Base-by-base conservation (phyloP, 2,797 vertebrate genomes). In the Coluber constrictor region DNA sequence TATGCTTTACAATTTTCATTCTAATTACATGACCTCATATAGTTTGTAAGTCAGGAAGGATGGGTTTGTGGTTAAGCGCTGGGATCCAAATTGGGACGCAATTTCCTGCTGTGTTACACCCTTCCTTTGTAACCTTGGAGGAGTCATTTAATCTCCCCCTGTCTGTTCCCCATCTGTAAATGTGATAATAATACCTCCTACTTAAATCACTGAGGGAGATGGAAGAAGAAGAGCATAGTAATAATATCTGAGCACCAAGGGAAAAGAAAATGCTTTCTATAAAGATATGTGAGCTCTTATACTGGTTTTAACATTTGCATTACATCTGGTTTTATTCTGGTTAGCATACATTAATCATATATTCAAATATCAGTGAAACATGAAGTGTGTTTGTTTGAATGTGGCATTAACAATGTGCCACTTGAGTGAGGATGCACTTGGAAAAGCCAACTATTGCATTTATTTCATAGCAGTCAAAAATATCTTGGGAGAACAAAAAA, bases 341-440 rank as follows among this genome's bases (percentile, higher is more conserved):
- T 86, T 90, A 94, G 57, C 74, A 92, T 93, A 89, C 51, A 60
- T 51, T 94, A 92, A 96, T 94, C 93, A 94, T 61, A 83, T 94
- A 5, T 95, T 91, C 6, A 88, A 74, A 86, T 93, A 56, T 92
- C 70, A 9, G 43, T 90, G 9, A 95, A 66, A 93, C 13, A 79
- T 1, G 15, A n/a, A 86, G 63, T 43, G 94, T 11, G 88, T 91
- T 94, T 94, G 96, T 96, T 96, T 93, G 90, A 95, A 96, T 91
- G 27, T 37, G 92, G 3, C 47, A 86, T 90, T 91, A 23, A 93
- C 94, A 93, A 92, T 16, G 56, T 92, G 20, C 93, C 93, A 8
- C 56, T 2, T 89, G 43, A 90, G 94, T 94, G 54, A 94, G n/a
- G 96, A 57, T 27, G 3, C 90, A 74, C 29, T 89, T 91, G 8